Evolutionary conservation across 2,113 vertebrate species (phyloP).

Genomic region (Plestiodon gilberti): DNA sequence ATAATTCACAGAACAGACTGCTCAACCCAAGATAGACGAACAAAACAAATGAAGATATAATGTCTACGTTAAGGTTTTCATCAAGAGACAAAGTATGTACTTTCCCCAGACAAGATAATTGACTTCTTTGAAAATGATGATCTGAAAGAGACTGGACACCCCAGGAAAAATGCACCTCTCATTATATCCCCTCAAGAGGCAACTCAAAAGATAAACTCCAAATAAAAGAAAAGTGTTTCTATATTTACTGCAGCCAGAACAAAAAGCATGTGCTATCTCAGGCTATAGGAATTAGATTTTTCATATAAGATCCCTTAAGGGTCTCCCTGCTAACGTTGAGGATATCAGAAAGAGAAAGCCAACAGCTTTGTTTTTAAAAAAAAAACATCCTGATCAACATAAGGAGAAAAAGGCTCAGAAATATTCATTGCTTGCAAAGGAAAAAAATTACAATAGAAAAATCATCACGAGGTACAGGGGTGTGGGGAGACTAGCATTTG

Average conservation of each 20-base stretch:
- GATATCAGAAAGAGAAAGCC: not conserved
- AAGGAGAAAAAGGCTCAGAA: conserved; percentile 15
- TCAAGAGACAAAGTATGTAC: not conserved
- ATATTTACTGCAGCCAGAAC: not conserved
- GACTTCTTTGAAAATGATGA: not conserved
- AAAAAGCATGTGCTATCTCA: not conserved
- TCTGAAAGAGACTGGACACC: rapidly evolving
- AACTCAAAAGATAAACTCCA: not conserved
- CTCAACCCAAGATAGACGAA: not conserved
- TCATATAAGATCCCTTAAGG: not conserved
- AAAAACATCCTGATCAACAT: not conserved
- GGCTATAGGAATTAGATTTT: not conserved
- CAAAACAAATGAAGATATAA: not conserved
- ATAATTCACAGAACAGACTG: not conserved
- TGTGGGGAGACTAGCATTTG: not conserved
- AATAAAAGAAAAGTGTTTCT: not conserved
- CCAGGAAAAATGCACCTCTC: not conserved
- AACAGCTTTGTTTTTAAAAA: not conserved
- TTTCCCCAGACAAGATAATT: not conserved
- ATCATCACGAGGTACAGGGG: not conserved
- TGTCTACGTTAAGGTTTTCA: not conserved
- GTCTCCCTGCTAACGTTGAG: rapidly evolving
- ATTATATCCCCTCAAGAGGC: not conserved
- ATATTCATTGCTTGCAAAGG: conserved; percentile 10
- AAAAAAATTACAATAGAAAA: conserved; percentile 6